Evolutionary conservation across 2,888 invertebrate species (phyloP).

Genomic region (Napeogenes inachia): DNA sequence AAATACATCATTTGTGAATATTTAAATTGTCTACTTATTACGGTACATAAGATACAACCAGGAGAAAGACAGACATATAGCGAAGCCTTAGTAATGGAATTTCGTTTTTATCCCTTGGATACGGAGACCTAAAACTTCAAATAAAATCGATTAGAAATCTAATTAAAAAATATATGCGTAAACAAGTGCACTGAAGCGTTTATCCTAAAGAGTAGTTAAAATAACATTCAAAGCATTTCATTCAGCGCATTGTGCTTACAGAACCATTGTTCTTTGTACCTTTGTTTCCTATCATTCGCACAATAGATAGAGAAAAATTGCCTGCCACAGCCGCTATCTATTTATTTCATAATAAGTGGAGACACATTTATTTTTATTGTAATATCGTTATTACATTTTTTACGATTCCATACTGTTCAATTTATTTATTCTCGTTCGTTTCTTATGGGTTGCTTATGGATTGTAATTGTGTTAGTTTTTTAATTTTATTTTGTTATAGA

Average conservation of each 20-base stretch:
- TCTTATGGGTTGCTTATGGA: too few relatives aligned
- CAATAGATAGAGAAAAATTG: constrained; percentile 67
- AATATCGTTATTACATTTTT: constrained; percentile 2
- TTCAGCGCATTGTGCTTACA: constrained; percentile 44
- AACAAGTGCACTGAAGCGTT: constrained; percentile 26
- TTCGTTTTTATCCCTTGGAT: too few relatives aligned
- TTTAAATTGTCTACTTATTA: too few relatives aligned
- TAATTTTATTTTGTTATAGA: too few relatives aligned
- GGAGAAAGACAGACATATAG: too few relatives aligned
- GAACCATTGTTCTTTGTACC: constrained; percentile 41
- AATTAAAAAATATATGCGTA: constrained; percentile 14
- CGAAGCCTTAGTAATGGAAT: too few relatives aligned
- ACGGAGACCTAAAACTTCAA: neutral
- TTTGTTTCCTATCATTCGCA: constrained; percentile 38
- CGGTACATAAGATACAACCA: too few relatives aligned
- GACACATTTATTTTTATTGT: constrained; percentile 22
- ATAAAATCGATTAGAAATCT: neutral
- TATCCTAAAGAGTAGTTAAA: constrained; percentile 26
- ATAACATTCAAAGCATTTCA: constrained; percentile 32
- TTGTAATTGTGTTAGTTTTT: too few relatives aligned
- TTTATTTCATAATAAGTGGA: constrained; percentile 54
- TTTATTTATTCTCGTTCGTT: neutral
- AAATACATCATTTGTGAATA: too few relatives aligned
- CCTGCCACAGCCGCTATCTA: constrained; percentile 56
- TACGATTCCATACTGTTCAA: neutral